phyloP scores from a whole-genome alignment of 2,797 vertebrate species.

The Botia kubotai region DNA sequence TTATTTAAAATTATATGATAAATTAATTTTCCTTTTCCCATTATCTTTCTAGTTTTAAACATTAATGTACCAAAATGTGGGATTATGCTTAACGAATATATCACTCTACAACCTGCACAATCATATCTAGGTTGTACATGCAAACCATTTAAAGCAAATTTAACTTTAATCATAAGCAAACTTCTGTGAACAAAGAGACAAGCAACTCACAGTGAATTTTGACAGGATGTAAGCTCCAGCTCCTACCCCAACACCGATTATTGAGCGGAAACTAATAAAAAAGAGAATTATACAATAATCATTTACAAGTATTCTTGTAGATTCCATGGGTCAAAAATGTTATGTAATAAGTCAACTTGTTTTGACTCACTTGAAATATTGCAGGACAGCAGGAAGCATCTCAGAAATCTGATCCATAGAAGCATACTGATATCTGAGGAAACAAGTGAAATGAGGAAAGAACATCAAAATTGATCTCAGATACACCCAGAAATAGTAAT shows the following conservation, averaged over 20 bases:
- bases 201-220: slow-evolving; percentile 83
- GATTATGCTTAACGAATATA: too few species aligned
- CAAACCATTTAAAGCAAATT: too few species aligned
- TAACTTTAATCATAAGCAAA: not conserved
- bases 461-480: not conserved
- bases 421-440: slow-evolving; percentile 84
- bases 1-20: too few species aligned
- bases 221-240: slow-evolving; percentile 88
- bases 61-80: too few species aligned
- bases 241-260: slow-evolving; percentile 90
- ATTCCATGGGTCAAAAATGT: slow-evolving; percentile 3
- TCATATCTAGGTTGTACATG: too few species aligned
- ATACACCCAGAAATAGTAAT: not conserved
- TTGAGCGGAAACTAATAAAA: slow-evolving; percentile 81
- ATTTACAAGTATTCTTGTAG: not conserved
- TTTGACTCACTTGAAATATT: slow-evolving; percentile 89
- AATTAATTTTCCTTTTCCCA: too few species aligned
- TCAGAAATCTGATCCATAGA: slow-evolving; percentile 89
- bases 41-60: too few species aligned
- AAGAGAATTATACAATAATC: not conserved
- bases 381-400: slow-evolving; percentile 88
- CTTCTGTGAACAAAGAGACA: not conserved
- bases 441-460: not conserved
- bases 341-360: not conserved
- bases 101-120: too few species aligned